phyloP scores from a whole-genome alignment of 2,113 vertebrate species.

The Xenus cinereus region DNA sequence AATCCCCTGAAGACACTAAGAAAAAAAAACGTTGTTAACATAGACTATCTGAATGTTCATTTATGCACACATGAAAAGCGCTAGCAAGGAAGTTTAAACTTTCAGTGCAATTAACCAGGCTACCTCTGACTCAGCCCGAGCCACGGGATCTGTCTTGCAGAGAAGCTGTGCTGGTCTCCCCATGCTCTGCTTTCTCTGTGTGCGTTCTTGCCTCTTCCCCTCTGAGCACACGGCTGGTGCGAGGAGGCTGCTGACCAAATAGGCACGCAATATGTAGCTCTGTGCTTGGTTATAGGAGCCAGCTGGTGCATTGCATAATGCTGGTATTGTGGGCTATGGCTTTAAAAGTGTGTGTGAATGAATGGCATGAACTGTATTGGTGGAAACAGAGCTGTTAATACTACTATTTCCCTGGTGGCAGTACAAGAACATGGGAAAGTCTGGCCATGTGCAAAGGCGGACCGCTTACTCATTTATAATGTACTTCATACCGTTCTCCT shows the following conservation, averaged over 20 bases:
- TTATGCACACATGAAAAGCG: fast-evolving
- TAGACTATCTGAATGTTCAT: background rate
- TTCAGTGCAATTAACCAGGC: background rate
- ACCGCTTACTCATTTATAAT: background rate
- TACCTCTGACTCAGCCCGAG: background rate
- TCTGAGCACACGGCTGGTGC: background rate
- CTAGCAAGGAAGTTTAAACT: background rate
- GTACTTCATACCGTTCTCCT: background rate
- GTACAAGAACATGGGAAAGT: background rate
- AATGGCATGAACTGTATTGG: background rate
- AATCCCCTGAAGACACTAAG: background rate
- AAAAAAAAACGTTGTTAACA: background rate
- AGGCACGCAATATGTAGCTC: background rate
- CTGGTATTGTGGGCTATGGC: background rate
- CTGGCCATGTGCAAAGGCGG: too few relatives aligned
- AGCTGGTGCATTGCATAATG: background rate
- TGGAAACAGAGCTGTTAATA: background rate
- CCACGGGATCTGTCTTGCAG: background rate
- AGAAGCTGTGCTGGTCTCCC: background rate
- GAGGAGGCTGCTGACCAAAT: background rate
- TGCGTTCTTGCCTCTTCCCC: background rate
- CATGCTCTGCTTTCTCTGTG: background rate
- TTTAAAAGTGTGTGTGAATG: background rate
- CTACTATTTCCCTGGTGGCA: background rate
- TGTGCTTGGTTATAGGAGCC: background rate